These are phyloP conservation scores for Tinamus major DNA, from an alignment of 2,797 vertebrate species.

Conservation along the genomic window DNA sequence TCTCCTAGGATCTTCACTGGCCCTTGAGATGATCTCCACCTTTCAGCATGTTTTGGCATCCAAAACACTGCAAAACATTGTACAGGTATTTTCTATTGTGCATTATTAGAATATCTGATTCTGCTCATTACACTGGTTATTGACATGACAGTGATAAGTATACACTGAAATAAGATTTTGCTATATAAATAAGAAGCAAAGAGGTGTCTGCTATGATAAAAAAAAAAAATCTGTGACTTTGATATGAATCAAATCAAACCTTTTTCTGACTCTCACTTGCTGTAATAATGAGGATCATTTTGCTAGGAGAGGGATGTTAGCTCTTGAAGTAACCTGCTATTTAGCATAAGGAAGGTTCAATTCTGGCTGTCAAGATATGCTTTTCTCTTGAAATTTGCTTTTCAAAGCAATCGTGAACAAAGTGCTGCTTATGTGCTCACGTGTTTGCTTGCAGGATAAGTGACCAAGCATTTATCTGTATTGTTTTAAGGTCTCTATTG, in stretches of 20 bases:
- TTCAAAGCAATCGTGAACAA: not conserved
- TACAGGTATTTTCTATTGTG: fast-evolving
- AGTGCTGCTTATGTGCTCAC: not conserved
- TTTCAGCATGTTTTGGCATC: not conserved
- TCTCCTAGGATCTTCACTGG: not conserved
- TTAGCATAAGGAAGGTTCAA: not conserved
- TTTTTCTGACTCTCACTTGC: not conserved
- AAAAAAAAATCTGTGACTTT: not conserved
- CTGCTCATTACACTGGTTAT: not conserved
- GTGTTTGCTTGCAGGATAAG: not conserved
- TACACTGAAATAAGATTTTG: not conserved
- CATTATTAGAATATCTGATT: not conserved
- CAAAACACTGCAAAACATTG: not conserved
- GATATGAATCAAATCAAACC: not conserved
- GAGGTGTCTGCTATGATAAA: not conserved
- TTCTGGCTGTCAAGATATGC: not conserved
- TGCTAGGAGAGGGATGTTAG: not conserved
- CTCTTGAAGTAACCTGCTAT: not conserved
- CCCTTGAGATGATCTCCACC: not conserved
- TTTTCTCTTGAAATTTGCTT: not conserved
- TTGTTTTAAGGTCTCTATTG: not conserved
- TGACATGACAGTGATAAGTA: not conserved
- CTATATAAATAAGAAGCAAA: not conserved
- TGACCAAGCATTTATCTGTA: not conserved
- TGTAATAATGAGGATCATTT: not conserved